A percentile compares a stretch with the other conserved stretches of the same genome.
Conservation (phyloP, 2,888 invertebrate genomes). For the Oxyscelio sp. region DNA sequence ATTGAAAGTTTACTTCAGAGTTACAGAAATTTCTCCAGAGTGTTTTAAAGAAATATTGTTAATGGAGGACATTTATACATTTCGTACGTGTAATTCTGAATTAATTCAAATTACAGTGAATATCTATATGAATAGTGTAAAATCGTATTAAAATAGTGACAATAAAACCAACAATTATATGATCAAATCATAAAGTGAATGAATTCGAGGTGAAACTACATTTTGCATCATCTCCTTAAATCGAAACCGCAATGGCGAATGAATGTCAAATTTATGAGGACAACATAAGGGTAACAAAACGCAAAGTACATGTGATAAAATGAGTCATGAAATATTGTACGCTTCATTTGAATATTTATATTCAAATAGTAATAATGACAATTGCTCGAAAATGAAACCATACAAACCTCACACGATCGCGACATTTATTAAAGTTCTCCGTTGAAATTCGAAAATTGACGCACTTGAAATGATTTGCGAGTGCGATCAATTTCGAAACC, state of each 20-base stretch:
- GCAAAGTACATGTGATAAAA: slow-evolving; percentile 22
- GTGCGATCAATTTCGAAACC: slow-evolving; percentile 38
- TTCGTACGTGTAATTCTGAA: too few species aligned
- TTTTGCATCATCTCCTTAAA: background rate
- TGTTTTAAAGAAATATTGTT: too few species aligned
- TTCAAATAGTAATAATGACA: slow-evolving; percentile 27
- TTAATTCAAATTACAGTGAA: too few species aligned
- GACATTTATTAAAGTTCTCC: slow-evolving; percentile 49
- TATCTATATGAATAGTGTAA: too few species aligned
- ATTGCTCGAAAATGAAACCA: slow-evolving; percentile 39
- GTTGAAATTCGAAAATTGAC: slow-evolving; percentile 47
- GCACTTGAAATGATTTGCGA: slow-evolving; percentile 38
- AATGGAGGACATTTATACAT: too few species aligned
- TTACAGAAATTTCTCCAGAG: too few species aligned
- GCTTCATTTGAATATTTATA: slow-evolving; percentile 35
- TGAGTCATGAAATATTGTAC: slow-evolving; percentile 10
- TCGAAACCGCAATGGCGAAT: slow-evolving; percentile 15
- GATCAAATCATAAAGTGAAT: background rate
- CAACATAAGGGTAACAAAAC: slow-evolving; percentile 29
- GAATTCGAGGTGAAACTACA: background rate
- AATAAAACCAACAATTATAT: background rate
- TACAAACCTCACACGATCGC: slow-evolving; percentile 22
- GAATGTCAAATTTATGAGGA: slow-evolving; percentile 28
- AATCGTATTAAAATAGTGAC: slow-evolving; percentile 1
- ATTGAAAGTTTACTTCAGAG: too few species aligned